Evolutionary conservation across 2,797 vertebrate genomes (phyloP).

Genomic region (Dipus sagitta): DNA sequence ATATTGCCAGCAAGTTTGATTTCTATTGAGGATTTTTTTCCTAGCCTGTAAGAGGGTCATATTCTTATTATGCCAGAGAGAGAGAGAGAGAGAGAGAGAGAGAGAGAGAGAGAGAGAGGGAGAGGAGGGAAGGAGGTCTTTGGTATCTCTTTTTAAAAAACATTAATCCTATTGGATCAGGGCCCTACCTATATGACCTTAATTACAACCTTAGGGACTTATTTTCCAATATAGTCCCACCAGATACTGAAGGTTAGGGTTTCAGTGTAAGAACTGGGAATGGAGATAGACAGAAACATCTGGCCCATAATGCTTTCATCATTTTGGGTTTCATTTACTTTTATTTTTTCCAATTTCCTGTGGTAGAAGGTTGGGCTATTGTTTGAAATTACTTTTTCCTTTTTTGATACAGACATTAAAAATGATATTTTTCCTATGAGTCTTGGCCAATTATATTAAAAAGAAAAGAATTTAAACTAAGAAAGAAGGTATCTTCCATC

Average conservation of each 20-base stretch:
- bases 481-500: neutral
- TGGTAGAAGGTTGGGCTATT: neutral
- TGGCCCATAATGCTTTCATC: neutral
- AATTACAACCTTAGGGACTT: neutral
- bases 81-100: neutral
- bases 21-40: neutral
- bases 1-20: neutral
- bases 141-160: neutral
- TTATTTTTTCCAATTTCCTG: neutral
- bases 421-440: neutral
- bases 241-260: too few species aligned
- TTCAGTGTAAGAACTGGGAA: neutral
- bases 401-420: neutral
- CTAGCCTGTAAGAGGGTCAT: neutral
- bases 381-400: neutral
- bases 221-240: neutral
- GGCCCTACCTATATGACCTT: neutral
- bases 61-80: neutral
- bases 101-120: neutral
- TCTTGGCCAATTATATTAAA: constrained; percentile 40
- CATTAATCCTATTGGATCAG: neutral
- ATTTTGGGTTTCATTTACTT: neutral
- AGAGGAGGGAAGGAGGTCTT: too few species aligned
- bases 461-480: neutral
- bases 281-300: neutral